These are phyloP conservation scores for Leptopilina boulardi DNA, from an alignment of 1,140 invertebrate species.

Conservation along the genomic window DNA sequence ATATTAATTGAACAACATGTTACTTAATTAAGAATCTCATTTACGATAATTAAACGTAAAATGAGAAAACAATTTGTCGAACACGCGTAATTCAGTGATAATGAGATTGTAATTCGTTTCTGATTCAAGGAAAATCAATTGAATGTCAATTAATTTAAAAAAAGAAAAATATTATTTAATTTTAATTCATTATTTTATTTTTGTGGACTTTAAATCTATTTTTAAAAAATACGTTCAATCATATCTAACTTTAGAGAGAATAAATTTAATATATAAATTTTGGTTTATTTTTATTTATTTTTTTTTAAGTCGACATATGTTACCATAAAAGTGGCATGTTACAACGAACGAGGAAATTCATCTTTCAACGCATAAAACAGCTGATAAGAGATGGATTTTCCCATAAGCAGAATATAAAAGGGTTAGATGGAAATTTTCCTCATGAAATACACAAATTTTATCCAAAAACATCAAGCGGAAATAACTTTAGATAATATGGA, in stretches of 20 bases:
- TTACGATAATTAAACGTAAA: conserved; percentile 18
- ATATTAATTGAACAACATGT: conserved; percentile 1
- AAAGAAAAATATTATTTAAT: not conserved
- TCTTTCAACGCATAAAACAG: not conserved
- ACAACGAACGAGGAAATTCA: not conserved
- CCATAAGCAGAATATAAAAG: conserved; percentile 42
- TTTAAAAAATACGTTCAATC: too few species aligned
- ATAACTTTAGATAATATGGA: conserved; percentile 36
- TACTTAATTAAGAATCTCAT: conserved; percentile 18
- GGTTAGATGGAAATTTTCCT: conserved; percentile 42
- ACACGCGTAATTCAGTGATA: not conserved
- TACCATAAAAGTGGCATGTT: not conserved
- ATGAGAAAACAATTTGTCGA: not conserved
- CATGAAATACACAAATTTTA: conserved; percentile 26
- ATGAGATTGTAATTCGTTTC: conserved; percentile 11
- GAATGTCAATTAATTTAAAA: not conserved
- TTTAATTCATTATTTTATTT: too few species aligned
- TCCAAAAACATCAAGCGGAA: conserved; percentile 25
- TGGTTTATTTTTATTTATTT: too few species aligned
- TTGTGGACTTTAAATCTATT: too few species aligned
- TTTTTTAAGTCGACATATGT: not conserved
- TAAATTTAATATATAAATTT: too few species aligned
- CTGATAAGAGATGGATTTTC: conserved; percentile 17
- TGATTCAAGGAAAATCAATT: not conserved
- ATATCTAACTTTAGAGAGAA: too few species aligned